Conservation (phyloP, 2,888 invertebrate species). For the Pollenia amentaria region DNA sequence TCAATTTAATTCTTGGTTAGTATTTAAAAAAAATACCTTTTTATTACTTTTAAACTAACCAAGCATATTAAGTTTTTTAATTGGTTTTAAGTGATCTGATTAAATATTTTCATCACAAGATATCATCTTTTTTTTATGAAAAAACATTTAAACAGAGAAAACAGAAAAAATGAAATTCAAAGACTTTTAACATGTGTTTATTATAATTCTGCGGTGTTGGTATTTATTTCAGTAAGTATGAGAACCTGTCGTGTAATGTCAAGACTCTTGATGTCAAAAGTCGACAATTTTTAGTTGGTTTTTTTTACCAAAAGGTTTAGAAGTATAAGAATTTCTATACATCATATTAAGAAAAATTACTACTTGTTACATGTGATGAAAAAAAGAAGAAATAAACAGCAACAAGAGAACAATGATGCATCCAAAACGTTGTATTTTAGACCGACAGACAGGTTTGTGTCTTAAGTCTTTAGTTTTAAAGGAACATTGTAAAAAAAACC, state of each 20-base stretch:
- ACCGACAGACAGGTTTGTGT: slow-evolving; percentile 54
- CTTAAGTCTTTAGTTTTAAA: slow-evolving; percentile 53
- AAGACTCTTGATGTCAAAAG: slow-evolving; percentile 68
- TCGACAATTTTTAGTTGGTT: slow-evolving; percentile 40
- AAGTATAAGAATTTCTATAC: slow-evolving; percentile 13
- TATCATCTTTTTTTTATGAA: slow-evolving; percentile 44
- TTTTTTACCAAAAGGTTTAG: slow-evolving; percentile 22
- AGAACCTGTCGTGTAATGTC: slow-evolving; percentile 71
- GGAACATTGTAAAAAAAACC: slow-evolving; percentile 3
- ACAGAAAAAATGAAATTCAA: slow-evolving; percentile 1
- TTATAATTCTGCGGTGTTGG: slow-evolving; percentile 59
- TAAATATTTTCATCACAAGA: slow-evolving; percentile 73
- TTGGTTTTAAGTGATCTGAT: slow-evolving; percentile 74
- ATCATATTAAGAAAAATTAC: slow-evolving; percentile 60
- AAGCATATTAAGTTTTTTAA: slow-evolving; percentile 73
- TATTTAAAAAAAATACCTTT: slow-evolving; percentile 28
- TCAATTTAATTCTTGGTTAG: slow-evolving; percentile 6
- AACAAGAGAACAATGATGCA: slow-evolving; percentile 27
- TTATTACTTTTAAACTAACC: slow-evolving; percentile 49
- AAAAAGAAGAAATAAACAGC: slow-evolving; percentile 20
- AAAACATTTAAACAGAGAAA: not conserved
- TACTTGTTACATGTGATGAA: slow-evolving; percentile 59
- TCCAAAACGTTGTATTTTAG: not conserved
- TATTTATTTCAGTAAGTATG: slow-evolving; percentile 63
- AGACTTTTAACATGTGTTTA: slow-evolving; percentile 33